These are phyloP conservation scores for Acromyrmex charruanus DNA, from an alignment of 1,140 invertebrate species.

Conservation along the genomic window DNA sequence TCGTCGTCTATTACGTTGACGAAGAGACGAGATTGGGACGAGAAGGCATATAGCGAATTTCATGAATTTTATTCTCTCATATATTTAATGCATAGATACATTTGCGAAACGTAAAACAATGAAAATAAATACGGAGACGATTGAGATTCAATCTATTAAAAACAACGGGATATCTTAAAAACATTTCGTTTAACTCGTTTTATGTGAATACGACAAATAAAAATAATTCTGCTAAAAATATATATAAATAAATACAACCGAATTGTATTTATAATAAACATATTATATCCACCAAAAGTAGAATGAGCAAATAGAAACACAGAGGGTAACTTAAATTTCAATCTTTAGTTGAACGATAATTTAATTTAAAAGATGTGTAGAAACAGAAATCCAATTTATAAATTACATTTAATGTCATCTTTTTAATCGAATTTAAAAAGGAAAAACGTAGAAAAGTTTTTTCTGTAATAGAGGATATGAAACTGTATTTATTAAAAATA, in stretches of 20 bases:
- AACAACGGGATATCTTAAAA: neutral
- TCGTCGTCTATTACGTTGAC: neutral
- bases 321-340: neutral
- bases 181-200: neutral
- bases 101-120: neutral
- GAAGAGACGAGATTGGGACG: neutral
- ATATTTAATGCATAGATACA: neutral
- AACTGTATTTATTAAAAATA: slow-evolving; percentile 4
- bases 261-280: neutral
- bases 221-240: neutral
- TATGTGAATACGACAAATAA: neutral
- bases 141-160: neutral
- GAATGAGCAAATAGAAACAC: neutral
- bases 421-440: neutral
- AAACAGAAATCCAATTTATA: neutral
- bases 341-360: neutral
- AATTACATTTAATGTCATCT: neutral
- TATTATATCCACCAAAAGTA: neutral
- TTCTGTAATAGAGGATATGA: neutral
- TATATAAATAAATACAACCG: too few relatives aligned
- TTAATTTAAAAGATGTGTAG: neutral
- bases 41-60: neutral
- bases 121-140: neutral
- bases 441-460: neutral
- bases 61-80: neutral